A percentile compares a stretch with the other conserved stretches of the same genome.
Evolutionary conservation across 2,888 invertebrate species (phyloP).

Genomic region (Cosmopolites sordidus): DNA sequence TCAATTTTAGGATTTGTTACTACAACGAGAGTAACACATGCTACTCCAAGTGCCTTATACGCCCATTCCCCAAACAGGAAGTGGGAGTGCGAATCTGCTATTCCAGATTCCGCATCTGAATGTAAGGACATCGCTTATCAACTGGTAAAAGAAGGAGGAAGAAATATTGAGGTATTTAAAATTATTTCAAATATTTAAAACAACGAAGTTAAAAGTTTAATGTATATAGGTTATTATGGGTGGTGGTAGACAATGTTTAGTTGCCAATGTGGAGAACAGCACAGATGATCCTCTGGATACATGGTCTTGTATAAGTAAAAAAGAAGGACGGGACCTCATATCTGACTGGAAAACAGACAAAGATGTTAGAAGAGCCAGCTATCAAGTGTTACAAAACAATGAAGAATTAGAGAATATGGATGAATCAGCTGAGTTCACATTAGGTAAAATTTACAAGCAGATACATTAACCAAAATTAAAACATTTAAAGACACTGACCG

Average conservation of each 20-base stretch:
- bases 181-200: background rate
- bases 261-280: conserved; percentile 54
- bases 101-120: conserved; percentile 52
- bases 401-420: conserved; percentile 60
- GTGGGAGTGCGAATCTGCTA: conserved; percentile 76
- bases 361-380: conserved; percentile 47
- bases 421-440: conserved; percentile 64
- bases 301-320: conserved; percentile 60
- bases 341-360: conserved; percentile 60
- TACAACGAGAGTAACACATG: conserved; percentile 83
- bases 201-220: background rate
- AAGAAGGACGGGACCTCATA: conserved; percentile 77
- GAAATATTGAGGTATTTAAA: conserved; percentile 55
- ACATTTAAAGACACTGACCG: too few species aligned
- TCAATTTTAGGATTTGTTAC: conserved; percentile 67
- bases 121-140: conserved; percentile 86
- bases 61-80: conserved; percentile 68
- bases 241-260: conserved; percentile 70
- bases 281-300: conserved; percentile 50
- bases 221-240: conserved; percentile 67
- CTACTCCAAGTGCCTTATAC: conserved; percentile 78
- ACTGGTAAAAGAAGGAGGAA: conserved; percentile 72
- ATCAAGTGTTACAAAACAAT: conserved; percentile 65
- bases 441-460: conserved; percentile 53
- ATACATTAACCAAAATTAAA: too few species aligned